Base-by-base conservation (phyloP, 2,888 invertebrate genomes). In the Brassicogethes aeneus region DNA sequence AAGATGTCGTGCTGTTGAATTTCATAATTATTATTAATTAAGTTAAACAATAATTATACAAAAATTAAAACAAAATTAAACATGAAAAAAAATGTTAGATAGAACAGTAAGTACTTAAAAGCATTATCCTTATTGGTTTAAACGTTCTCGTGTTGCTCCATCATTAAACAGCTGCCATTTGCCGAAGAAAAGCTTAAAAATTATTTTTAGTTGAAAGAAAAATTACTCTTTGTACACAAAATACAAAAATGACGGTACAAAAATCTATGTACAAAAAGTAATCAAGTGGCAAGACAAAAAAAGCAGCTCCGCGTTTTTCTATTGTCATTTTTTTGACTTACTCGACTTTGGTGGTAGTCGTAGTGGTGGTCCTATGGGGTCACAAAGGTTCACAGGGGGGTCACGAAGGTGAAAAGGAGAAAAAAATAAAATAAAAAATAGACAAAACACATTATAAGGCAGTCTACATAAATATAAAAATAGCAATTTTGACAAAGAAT, bases 321-420 rank as follows among this genome's bases (percentile, higher is more conserved):
- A 2, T 17, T 34, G 23, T 10, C 12, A 12, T 36, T 23, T 3
- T 29, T 15, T 29, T 43, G 49, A 66, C 65, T 66, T 66, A 66
- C 66, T 66, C 66, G 62, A 59, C 60, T 63, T 61, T 62, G 56
- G 62, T 63, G 50, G 60, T 61, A 49, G 62, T 61, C 41, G 60
- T 60, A 45, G 61, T 62, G 45, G 61, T 56, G 40, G 58, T 64
- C 60, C 62, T 64, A 58, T 53, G 48, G 48, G 48, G 43, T 52
- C 54, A 54, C 52, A 59, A 55, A 55, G 56, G 53, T 50, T n/a
- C n/a, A n/a, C n/a, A n/a, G n/a, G 48, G 47, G 50, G 52, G 41
- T 48, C 48, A 48, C 51, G 48, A 51, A 50, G 47, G 53, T 54
- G 59, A 54, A 53, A 51, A 52, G 50, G 53, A 54, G 52, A 59